These are phyloP conservation scores for Octodonta nipae DNA, from an alignment of 2,888 invertebrate species.

Conservation along the genomic window DNA sequence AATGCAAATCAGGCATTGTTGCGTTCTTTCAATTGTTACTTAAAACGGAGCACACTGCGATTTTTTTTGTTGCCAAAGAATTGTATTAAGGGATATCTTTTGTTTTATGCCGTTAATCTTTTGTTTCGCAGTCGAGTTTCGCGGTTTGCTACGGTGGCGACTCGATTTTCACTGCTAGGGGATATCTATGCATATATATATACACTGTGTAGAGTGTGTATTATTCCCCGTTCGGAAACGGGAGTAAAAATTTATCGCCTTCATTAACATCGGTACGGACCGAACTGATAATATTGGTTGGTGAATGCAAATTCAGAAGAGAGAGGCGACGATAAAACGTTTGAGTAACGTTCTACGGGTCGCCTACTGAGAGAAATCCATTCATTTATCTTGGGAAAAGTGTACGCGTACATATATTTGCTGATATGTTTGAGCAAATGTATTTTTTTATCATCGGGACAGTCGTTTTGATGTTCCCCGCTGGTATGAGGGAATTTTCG, in stretches of 20 bases:
- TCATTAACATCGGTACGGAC: slow-evolving; percentile 19
- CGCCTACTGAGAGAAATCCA: no score
- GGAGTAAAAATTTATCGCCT: slow-evolving; percentile 29
- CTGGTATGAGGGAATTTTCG: no score
- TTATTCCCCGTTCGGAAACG: slow-evolving; percentile 25
- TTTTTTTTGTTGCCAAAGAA: slow-evolving; percentile 26
- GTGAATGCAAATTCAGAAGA: slow-evolving; percentile 15
- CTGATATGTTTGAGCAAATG: no score
- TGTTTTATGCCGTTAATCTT: slow-evolving; percentile 23
- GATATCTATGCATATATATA: no score
- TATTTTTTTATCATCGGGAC: no score
- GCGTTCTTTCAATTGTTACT: slow-evolving; percentile 29
- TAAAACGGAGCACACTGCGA: slow-evolving; percentile 24
- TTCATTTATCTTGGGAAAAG: no score
- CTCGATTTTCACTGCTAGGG: slow-evolving; percentile 27
- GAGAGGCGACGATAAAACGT: slow-evolving; percentile 16
- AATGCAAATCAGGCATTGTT: slow-evolving; percentile 31
- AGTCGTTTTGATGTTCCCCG: no score
- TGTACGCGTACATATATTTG: no score
- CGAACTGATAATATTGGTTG: slow-evolving; percentile 17
- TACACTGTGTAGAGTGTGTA: no score
- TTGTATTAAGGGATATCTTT: slow-evolving; percentile 27
- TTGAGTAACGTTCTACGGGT: slow-evolving; percentile 6
- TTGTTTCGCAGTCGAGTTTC: slow-evolving; percentile 15
- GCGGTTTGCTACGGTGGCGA: slow-evolving; percentile 23